A percentile compares a stretch with the other conserved stretches of the same genome.
Conservation (phyloP, 2,797 vertebrate genomes). For the Phataginus tetradactyla region DNA sequence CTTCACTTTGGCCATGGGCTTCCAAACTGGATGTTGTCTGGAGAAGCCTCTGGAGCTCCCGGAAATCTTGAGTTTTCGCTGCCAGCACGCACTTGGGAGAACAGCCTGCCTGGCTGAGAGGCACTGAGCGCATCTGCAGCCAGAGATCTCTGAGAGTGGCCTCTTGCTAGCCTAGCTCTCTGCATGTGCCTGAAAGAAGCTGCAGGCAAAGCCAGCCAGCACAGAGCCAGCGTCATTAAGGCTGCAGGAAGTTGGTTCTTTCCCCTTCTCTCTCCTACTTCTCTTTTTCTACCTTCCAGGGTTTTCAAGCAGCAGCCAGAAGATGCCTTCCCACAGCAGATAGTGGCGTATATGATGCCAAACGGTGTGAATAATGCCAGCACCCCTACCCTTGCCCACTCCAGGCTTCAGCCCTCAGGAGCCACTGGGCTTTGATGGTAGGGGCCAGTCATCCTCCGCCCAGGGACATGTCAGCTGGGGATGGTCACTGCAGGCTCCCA, state of each 20-base stretch:
- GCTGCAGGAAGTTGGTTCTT: not conserved
- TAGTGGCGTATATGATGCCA: not conserved
- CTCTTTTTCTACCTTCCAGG: not conserved
- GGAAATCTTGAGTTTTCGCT: not conserved
- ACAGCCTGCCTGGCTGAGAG: not conserved
- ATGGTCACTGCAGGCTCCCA: not conserved
- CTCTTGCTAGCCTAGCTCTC: not conserved
- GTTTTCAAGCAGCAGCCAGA: not conserved
- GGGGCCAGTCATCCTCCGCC: not conserved
- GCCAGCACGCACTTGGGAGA: not conserved
- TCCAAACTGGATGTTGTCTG: not conserved
- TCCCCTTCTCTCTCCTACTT: not conserved
- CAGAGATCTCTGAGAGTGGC: not conserved
- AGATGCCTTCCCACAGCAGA: not conserved
- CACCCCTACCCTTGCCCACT: rapidly evolving
- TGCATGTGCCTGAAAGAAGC: not conserved
- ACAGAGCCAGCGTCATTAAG: not conserved
- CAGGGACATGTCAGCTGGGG: not conserved
- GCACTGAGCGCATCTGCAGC: rapidly evolving
- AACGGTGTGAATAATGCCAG: not conserved
- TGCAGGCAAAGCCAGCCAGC: not conserved
- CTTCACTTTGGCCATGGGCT: not conserved
- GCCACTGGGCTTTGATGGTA: not conserved
- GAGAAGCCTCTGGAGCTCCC: not conserved
- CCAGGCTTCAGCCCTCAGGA: not conserved